phyloP scores from a whole-genome alignment of 2,113 vertebrate species.

The Apaloderma vittatum region DNA sequence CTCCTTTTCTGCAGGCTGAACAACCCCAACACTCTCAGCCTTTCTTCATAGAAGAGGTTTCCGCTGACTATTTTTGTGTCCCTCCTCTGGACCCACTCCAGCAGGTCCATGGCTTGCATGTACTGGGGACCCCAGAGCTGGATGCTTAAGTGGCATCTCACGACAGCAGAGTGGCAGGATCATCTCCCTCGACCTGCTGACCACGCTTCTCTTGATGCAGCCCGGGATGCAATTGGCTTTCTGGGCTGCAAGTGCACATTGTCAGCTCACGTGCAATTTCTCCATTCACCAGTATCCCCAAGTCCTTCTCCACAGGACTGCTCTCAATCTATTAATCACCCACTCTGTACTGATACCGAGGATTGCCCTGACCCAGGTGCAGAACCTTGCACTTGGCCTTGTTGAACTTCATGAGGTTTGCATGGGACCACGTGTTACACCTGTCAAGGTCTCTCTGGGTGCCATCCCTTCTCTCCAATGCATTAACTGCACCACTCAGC shows the following conservation, averaged over 20 bases:
- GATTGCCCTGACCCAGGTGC: background rate
- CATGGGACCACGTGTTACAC: background rate
- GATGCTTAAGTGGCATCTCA: background rate
- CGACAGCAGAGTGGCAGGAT: background rate
- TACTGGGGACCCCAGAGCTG: background rate
- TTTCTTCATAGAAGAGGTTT: background rate
- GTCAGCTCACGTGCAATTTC: fast-evolving
- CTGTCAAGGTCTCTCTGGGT: background rate
- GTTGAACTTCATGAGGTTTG: background rate
- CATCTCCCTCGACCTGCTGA: background rate
- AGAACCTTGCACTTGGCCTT: background rate
- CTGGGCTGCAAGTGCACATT: background rate
- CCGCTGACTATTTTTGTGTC: background rate
- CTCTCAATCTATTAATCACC: background rate
- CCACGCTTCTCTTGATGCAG: fast-evolving
- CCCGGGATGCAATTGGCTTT: background rate
- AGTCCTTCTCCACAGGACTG: background rate
- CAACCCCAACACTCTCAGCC: background rate
- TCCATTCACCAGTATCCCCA: background rate
- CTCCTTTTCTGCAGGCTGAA: background rate
- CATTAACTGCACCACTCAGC: background rate
- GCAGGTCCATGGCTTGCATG: too few species aligned
- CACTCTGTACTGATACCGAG: fast-evolving
- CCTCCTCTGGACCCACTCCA: background rate
- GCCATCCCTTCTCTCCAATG: background rate